Evolutionary conservation across 2,113 vertebrate genomes (phyloP).

Genomic region (Seriola quinqueradiata): DNA sequence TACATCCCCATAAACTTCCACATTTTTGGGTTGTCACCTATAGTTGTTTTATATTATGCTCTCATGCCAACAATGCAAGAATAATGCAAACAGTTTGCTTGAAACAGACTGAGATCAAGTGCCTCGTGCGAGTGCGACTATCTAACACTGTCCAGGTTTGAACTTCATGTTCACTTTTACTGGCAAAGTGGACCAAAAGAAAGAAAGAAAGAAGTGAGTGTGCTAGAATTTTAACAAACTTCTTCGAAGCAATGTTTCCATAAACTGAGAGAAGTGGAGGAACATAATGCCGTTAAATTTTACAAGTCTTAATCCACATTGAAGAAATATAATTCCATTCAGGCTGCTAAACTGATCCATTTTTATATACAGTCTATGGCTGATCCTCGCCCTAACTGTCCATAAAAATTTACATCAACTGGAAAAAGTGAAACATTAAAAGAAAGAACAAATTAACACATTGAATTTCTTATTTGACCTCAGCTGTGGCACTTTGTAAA

Average conservation of each 20-base stretch:
- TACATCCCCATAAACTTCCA: background rate
- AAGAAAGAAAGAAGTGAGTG: background rate
- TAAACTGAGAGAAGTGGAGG: background rate
- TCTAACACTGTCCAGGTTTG: background rate
- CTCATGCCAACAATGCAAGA: background rate
- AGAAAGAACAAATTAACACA: background rate
- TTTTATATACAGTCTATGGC: no score
- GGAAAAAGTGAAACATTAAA: slow-evolving; percentile 9
- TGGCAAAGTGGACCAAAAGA: background rate
- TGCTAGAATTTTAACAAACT: background rate
- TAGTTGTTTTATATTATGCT: background rate
- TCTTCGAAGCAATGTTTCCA: background rate
- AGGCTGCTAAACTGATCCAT: background rate
- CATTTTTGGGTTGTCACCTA: slow-evolving; percentile 12
- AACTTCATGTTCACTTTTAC: no score
- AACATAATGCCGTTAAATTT: background rate
- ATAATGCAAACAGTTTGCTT: background rate
- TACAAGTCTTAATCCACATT: background rate
- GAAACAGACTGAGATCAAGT: background rate
- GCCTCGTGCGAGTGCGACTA: no score
- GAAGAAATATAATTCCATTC: background rate
- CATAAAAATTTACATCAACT: slow-evolving; percentile 1
- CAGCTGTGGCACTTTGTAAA: slow-evolving; percentile 16
- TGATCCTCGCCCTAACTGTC: background rate
- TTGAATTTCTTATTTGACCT: slow-evolving; percentile 16